These are phyloP conservation scores for Acestrorhynchus altus DNA, from an alignment of 2,797 vertebrate species.

Conservation along the genomic window DNA sequence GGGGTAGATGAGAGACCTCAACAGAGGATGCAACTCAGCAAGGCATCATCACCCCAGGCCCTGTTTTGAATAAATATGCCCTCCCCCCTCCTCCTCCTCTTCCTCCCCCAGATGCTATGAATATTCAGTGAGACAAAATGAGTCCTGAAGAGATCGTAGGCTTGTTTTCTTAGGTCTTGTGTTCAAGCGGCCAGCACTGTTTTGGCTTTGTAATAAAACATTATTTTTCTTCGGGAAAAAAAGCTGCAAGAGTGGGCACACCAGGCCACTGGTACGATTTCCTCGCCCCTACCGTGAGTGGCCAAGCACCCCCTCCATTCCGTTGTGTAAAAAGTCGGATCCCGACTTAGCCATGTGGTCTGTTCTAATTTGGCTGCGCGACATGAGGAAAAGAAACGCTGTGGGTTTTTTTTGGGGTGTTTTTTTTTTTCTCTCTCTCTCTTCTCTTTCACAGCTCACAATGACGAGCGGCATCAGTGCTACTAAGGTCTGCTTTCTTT, in stretches of 20 bases:
- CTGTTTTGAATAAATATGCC: conserved; percentile 31
- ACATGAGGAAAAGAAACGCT: background rate
- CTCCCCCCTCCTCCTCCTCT: conserved; percentile 1
- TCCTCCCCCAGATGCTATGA: conserved; percentile 13
- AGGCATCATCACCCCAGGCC: conserved; percentile 16
- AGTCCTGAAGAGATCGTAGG: background rate
- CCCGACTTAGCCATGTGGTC: conserved; percentile 8
- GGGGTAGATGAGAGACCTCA: background rate
- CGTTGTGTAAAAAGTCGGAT: background rate
- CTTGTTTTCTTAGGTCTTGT: background rate
- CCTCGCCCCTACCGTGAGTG: background rate
- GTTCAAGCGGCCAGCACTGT: background rate
- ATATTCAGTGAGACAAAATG: conserved; percentile 27
- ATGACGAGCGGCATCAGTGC: conserved; percentile 44
- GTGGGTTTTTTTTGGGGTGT: conserved; percentile 6
- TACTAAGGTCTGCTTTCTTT: conserved; percentile 50
- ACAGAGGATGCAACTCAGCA: conserved; percentile 3
- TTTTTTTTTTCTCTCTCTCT: no score
- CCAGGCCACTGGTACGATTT: background rate
- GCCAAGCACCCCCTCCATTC: background rate
- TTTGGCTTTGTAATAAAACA: conserved; percentile 16
- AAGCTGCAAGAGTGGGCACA: background rate
- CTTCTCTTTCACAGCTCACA: conserved; percentile 23
- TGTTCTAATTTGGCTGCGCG: background rate
- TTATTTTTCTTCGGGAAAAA: conserved; percentile 12